Conservation (phyloP, 2,797 vertebrate genomes). For the Chanos chanos region DNA sequence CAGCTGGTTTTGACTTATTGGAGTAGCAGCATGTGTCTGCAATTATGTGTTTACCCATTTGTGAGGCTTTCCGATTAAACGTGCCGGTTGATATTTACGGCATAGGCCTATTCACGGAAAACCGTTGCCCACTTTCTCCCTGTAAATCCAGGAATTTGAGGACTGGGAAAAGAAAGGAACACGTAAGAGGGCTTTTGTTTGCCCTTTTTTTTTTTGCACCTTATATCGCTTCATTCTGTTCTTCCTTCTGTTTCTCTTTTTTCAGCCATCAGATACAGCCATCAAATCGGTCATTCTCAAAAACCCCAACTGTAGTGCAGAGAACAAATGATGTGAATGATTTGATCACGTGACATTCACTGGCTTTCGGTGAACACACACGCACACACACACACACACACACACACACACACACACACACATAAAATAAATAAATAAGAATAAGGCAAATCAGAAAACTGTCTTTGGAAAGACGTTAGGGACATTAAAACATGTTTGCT, state of each 20-base stretch:
- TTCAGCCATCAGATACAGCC: not conserved
- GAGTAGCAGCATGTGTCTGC: constrained; percentile 13
- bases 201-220: not conserved
- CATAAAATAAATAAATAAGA: no score
- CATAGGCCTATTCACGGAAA: not conserved
- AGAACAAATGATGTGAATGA: no score
- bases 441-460: no score
- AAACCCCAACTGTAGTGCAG: not conserved
- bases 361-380: constrained; percentile 1
- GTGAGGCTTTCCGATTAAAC: constrained; percentile 20
- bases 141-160: not conserved
- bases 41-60: constrained; percentile 15
- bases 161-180: not conserved
- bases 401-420: not conserved
- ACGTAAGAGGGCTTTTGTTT: no score
- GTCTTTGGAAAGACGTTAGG: no score
- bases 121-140: no score
- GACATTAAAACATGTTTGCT: no score
- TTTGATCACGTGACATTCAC: no score
- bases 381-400: not conserved
- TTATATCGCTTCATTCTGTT: not conserved
- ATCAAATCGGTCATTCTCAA: not conserved
- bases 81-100: constrained; percentile 1
- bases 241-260: not conserved
- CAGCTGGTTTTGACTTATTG: constrained; percentile 38